Conservation (phyloP, 92 coral and sea anemone species). For the Anthopleura xanthogrammica region DNA sequence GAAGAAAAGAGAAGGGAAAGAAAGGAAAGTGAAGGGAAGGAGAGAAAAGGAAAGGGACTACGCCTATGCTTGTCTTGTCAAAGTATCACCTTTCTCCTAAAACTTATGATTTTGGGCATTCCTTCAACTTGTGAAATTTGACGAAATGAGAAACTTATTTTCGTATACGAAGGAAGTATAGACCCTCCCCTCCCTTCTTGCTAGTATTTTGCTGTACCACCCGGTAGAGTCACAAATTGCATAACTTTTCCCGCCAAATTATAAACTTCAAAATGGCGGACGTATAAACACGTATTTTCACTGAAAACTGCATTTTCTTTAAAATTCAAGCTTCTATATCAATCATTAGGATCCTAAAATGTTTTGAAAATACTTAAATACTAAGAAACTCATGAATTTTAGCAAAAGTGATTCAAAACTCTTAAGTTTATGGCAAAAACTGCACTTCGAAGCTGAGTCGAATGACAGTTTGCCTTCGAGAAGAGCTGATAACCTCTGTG, state of each 20-base stretch:
- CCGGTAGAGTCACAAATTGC: background rate
- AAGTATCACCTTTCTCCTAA: no score
- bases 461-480: constrained; percentile 32
- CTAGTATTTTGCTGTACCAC: background rate
- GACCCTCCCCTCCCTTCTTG: background rate
- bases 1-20: no score
- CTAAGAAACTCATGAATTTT: constrained; percentile 50
- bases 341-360: background rate
- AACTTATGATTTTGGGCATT: no score
- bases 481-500: constrained; percentile 73
- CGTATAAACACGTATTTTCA: background rate
- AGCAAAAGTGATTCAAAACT: constrained; percentile 46
- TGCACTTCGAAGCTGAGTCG: constrained; percentile 60
- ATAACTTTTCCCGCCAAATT: constrained; percentile 26
- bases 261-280: constrained; percentile 32
- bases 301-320: background rate
- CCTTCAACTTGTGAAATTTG: no score
- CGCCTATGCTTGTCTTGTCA: no score
- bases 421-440: constrained; percentile 79
- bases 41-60: no score
- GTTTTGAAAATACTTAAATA: background rate
- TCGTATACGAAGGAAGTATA: background rate
- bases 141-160: background rate
- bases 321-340: background rate
- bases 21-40: no score